Conservation (phyloP, 2,888 invertebrate species). For the Ptychoptera albimana region DNA sequence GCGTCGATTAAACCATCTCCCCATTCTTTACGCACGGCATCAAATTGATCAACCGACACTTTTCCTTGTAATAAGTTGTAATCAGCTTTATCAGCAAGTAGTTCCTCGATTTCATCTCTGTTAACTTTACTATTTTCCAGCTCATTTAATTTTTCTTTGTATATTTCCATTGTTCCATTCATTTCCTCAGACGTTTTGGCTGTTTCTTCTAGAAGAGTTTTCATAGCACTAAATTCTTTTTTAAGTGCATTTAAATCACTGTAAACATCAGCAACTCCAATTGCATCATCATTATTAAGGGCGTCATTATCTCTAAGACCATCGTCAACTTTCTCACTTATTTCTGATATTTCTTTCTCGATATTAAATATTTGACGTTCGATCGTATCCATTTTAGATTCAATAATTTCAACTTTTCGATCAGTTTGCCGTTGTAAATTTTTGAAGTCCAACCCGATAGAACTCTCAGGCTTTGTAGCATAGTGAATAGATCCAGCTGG, state of each 20-base stretch:
- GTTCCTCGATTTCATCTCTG: slow-evolving; percentile 51
- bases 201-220: not conserved
- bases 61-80: slow-evolving; percentile 49
- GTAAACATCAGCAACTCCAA: slow-evolving; percentile 3
- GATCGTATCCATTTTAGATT: slow-evolving; percentile 6
- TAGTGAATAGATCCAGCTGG: too few species aligned
- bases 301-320: slow-evolving; percentile 20
- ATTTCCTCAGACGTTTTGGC: slow-evolving; percentile 1
- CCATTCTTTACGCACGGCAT: slow-evolving; percentile 49
- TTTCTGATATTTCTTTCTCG: slow-evolving; percentile 14
- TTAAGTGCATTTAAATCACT: slow-evolving; percentile 1
- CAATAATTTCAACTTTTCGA: slow-evolving; percentile 5
- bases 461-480: too few species aligned
- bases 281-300: slow-evolving; percentile 20
- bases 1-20: slow-evolving; percentile 47
- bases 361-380: slow-evolving; percentile 7
- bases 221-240: not conserved
- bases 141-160: slow-evolving; percentile 12
- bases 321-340: slow-evolving; percentile 16
- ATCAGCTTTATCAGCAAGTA: slow-evolving; percentile 61
- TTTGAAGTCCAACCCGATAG: not conserved
- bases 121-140: slow-evolving; percentile 52
- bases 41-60: slow-evolving; percentile 56
- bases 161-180: not conserved
- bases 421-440: not conserved